phyloP scores from a whole-genome alignment of 2,113 vertebrate species.

The Sprattus sprattus region DNA sequence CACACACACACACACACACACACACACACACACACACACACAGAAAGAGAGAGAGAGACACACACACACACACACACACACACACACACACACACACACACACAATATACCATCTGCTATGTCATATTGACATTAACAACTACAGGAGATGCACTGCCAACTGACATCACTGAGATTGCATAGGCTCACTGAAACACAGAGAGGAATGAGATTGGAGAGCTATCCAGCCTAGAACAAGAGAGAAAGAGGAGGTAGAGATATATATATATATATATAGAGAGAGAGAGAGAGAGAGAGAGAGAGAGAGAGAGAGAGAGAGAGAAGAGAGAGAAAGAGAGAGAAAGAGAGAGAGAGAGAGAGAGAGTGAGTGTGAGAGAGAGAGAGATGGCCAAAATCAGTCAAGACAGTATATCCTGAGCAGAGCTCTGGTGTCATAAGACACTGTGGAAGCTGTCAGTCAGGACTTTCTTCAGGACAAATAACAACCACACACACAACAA shows the following conservation, averaged over 20 bases:
- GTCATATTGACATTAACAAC: background rate
- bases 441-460: background rate
- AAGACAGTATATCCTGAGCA: background rate
- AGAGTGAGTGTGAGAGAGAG: background rate
- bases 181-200: background rate
- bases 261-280: too few species aligned
- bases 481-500: background rate
- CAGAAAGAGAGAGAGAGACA: too few species aligned
- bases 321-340: background rate
- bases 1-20: background rate
- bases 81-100: background rate
- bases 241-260: background rate
- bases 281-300: background rate
- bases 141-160: background rate
- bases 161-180: background rate
- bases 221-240: background rate
- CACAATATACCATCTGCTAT: background rate
- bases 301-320: background rate
- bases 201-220: background rate
- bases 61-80: background rate
- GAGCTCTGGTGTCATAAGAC: background rate
- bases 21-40: constrained; percentile 9
- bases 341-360: background rate
- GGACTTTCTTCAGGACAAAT: background rate
- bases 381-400: background rate